Evolutionary conservation across 2,888 invertebrate species (phyloP).

Genomic region (Rambutsinella grinnellia): DNA sequence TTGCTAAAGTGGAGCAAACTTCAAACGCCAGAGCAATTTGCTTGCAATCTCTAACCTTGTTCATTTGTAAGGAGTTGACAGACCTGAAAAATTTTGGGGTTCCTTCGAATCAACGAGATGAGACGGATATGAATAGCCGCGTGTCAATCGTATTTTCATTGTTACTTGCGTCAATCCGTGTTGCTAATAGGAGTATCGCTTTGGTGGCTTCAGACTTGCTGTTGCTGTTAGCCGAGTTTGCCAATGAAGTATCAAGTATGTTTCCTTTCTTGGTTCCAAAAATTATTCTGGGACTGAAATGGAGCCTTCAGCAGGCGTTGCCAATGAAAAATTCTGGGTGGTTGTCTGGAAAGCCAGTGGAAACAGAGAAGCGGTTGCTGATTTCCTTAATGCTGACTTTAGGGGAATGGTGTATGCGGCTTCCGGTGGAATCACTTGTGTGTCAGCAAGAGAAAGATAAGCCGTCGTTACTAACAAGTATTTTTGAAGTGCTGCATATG

Average conservation of each 20-base stretch:
- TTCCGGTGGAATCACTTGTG: constrained; percentile 71
- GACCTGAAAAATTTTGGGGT: constrained; percentile 68
- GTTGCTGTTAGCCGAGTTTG: constrained; percentile 83
- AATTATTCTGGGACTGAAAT: constrained; percentile 70
- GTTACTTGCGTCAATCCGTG: constrained; percentile 78
- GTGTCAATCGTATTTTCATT: constrained; percentile 76
- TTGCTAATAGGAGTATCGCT: constrained; percentile 84
- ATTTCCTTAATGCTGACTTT: constrained; percentile 88
- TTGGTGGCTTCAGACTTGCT: constrained; percentile 88
- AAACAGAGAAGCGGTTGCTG: constrained; percentile 78
- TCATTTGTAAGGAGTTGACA: constrained; percentile 77
- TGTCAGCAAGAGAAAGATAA: constrained; percentile 67
- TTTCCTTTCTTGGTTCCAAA: constrained; percentile 82
- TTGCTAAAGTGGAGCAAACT: constrained; percentile 89
- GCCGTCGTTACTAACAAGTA: constrained; percentile 75
- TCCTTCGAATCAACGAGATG: constrained; percentile 51
- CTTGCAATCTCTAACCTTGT: constrained; percentile 85
- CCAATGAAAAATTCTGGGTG: constrained; percentile 67
- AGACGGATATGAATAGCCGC: constrained; percentile 75
- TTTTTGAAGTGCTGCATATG: constrained; percentile 72
- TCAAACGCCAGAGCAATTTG: constrained; percentile 80
- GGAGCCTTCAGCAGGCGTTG: constrained; percentile 59
- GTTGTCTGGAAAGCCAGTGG: constrained; percentile 69
- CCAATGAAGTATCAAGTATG: constrained; percentile 77
- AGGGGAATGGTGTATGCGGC: constrained; percentile 93